Base-by-base conservation (phyloP, 2,797 vertebrate genomes). In the Hemitrygon akajei region DNA sequence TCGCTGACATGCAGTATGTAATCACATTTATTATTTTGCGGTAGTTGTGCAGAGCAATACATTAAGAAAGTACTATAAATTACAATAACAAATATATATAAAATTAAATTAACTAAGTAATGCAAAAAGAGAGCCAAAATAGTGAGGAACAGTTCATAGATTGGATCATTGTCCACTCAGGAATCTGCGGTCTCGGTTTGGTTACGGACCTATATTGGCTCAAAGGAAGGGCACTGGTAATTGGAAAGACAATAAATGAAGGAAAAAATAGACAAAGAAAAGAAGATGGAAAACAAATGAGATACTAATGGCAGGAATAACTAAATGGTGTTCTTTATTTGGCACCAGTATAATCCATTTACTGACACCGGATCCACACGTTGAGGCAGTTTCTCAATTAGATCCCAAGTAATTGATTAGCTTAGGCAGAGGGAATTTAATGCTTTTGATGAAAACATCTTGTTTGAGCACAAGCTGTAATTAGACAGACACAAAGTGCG, bases 371-470 rank as follows among this genome's bases (percentile, higher is more conserved):
- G 93, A 95, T 95, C 94, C 94, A 96, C 94, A 94, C 94, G 96
- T 95, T 95, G 94, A 94, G 95, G 93, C 94, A 95, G 95, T 94
- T 96, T 95, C 95, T 96, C 96, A 96, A 96, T 96, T 96, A 96
- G 96, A 95, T 96, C 95, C 96, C 95, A 96, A 96, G 95, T 93
- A 96, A 96, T 96, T 97, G 96, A 96, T 96, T 95, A 97, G 95
- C 91, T 93, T 94, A 94, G n/a, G 91, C 94, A 95, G 94, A 95
- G 95, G 94, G 94, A 95, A 94, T 93, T 95, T 94, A 95, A 94
- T 95, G 95, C 95, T 96, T 95, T 96, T 96, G 96, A 96, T 96
- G 96, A 96, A 96, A 95, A 95, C 93, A 94, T 96, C 96, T 96
- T 96, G 96, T 96, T 96, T 96, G 94, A 80, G 94, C 3, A 0